Percentiles rank a stretch among this genome's conserved stretches.
Evolutionary conservation across 2,888 invertebrate genomes (phyloP).

Genomic region (Scaptodrosophila latifasciaeformis): DNA sequence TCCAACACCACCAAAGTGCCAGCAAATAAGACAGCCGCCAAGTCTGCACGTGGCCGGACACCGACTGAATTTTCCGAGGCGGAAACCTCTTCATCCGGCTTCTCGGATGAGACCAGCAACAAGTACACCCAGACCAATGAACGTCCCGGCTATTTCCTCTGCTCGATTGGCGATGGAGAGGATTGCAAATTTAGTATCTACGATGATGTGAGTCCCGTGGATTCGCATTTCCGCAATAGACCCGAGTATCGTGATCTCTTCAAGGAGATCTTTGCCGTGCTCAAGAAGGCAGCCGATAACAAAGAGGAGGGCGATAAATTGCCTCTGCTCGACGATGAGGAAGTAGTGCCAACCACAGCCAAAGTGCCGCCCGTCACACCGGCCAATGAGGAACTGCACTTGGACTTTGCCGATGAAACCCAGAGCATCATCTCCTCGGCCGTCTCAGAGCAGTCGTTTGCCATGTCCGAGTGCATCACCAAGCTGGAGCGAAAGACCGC

Average conservation of each 20-base stretch:
- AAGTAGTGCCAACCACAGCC: slow-evolving; percentile 17
- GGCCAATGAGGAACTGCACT: slow-evolving; percentile 79
- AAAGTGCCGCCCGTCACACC: slow-evolving; percentile 83
- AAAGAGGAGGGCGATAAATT: slow-evolving; percentile 87
- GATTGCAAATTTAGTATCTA: slow-evolving; percentile 91
- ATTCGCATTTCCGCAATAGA: slow-evolving; percentile 87
- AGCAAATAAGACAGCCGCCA: slow-evolving; percentile 12
- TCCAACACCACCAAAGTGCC: neutral
- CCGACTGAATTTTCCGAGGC: slow-evolving; percentile 90
- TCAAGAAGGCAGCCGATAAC: slow-evolving; percentile 89
- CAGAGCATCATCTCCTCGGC: slow-evolving; percentile 86
- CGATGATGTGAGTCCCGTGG: slow-evolving; percentile 86
- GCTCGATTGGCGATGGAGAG: slow-evolving; percentile 89
- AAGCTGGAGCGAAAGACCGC: slow-evolving; percentile 77
- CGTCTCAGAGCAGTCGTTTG: slow-evolving; percentile 83
- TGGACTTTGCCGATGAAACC: slow-evolving; percentile 78
- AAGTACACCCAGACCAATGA: slow-evolving; percentile 89
- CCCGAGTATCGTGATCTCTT: slow-evolving; percentile 88
- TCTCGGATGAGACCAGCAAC: slow-evolving; percentile 88
- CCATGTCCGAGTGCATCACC: slow-evolving; percentile 81
- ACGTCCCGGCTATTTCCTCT: slow-evolving; percentile 86
- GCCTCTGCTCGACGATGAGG: slow-evolving; percentile 81
- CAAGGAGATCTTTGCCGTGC: slow-evolving; percentile 87
- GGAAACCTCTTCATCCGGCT: slow-evolving; percentile 89
- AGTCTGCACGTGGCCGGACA: slow-evolving; percentile 78